These are phyloP conservation scores for Galerucella pusilla DNA, from an alignment of 2,888 invertebrate species.

Conservation along the genomic window DNA sequence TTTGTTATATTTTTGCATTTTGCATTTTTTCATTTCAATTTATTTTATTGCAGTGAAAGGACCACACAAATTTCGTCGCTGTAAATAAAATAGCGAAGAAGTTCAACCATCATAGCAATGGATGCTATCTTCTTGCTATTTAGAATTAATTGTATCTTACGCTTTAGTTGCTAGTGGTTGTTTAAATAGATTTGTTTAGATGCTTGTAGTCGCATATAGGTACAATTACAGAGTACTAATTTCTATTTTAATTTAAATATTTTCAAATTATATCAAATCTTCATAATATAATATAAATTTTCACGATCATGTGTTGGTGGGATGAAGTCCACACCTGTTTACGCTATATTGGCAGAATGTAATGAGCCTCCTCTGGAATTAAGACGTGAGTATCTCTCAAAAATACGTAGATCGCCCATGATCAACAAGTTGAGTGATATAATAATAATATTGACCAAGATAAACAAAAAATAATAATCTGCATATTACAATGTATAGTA, in stretches of 20 bases:
- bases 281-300: too few relatives aligned
- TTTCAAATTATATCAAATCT: too few relatives aligned
- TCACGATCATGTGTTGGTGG: too few relatives aligned
- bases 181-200: neutral
- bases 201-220: constrained; percentile 3
- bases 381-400: too few relatives aligned
- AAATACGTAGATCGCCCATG: too few relatives aligned
- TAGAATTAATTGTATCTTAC: neutral
- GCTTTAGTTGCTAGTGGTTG: constrained; percentile 6
- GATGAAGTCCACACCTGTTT: too few relatives aligned
- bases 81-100: constrained; percentile 24
- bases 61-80: constrained; percentile 35
- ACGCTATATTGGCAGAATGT: too few relatives aligned
- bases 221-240: constrained; percentile 7
- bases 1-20: constrained; percentile 22
- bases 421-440: too few relatives aligned
- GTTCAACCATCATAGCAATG: constrained; percentile 22
- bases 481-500: too few relatives aligned
- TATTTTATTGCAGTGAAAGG: constrained; percentile 34
- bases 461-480: too few relatives aligned
- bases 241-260: neutral
- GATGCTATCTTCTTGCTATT: constrained; percentile 24
- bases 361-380: too few relatives aligned
- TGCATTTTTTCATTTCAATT: constrained; percentile 31
- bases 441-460: too few relatives aligned